Conservation (phyloP, 1,140 invertebrate species). For the Notospermus geniculatus region DNA sequence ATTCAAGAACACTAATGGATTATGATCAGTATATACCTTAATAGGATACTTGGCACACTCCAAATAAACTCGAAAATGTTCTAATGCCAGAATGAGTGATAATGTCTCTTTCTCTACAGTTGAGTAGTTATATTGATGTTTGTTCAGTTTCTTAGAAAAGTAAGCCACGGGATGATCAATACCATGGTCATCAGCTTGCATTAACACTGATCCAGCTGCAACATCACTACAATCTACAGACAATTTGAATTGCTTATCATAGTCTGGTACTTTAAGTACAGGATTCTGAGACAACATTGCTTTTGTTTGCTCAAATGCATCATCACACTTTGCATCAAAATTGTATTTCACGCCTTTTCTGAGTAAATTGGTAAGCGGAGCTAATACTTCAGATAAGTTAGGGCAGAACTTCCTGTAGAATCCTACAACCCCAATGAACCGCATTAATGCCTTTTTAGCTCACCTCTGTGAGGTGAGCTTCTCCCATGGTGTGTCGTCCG, state of each 20-base stretch:
- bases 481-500: no score
- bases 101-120: conserved; percentile 17
- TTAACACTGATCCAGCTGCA: conserved; percentile 20
- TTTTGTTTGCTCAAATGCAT: conserved; percentile 43
- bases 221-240: conserved; percentile 27
- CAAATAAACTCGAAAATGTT: conserved; percentile 18
- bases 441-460: conserved; percentile 31
- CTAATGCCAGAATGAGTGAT: conserved; percentile 6
- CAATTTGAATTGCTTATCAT: conserved; percentile 40
- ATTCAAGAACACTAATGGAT: conserved; percentile 9
- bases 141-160: conserved; percentile 21
- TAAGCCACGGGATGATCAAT: conserved; percentile 25
- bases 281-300: conserved; percentile 21
- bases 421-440: conserved; percentile 34
- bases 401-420: no score
- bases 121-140: conserved; percentile 19
- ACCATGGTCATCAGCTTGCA: conserved; percentile 20
- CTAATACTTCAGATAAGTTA: conserved; percentile 50
- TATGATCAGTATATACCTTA: no score
- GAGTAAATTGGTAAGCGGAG: conserved; percentile 42
- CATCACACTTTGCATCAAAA: conserved; percentile 37
- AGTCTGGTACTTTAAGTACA: conserved; percentile 40
- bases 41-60: no score
- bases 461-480: no score
- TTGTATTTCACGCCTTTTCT: conserved; percentile 35